Evolutionary conservation across 1,140 invertebrate genomes (phyloP), one percentile per base, ranked within the genome.

Genomic region (Pristionchus pacificus): DNA sequence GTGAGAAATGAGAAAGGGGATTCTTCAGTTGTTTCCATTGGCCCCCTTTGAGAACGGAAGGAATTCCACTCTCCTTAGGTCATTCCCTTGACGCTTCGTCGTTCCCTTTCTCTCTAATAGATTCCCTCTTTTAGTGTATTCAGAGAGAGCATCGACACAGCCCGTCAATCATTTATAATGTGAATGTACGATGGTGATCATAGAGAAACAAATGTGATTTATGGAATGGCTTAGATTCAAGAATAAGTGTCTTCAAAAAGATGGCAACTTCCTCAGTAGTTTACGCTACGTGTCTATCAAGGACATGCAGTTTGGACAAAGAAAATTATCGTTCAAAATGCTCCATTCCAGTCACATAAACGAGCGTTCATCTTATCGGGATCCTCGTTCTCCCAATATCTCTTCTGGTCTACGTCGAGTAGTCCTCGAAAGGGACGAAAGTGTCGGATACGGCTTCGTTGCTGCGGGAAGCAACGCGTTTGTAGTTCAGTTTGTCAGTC

Each of bases 381-480:
- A 90, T 79, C 90, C 90, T 13, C 80, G 89, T 66, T 86, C 88
- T 65, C 83, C 83, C 60, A 76, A 84, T 0, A 82, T 85, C 67
- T 88, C 89, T 0, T 91, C 92, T 0, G 88, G 91, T 71, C 91
- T 92, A 0, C 84, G 92, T 2, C 87, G 89, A 19, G 90, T 93
- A 3, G 87, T 88, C 62, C 86, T 95, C 32, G 85, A 88, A 64
- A 84, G 92, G 60, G 90, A 87, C 68, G 71, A 79, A 0, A 89
- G 91, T 49, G 87, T 93, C 55, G 92, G 92, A 0, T 95, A 94
- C 83, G 93, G 93, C 0, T 95, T 95, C 84, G 92, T 95, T 1
- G 93, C 93, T 1, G 92, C 93, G 0, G 92, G 91, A 49, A 92
- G 95, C 83, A 89, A 90, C 74, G 93, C 93, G 0, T 92, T 94